Base-by-base conservation (phyloP, 2,797 vertebrate genomes). In the Sardinella longiceps region DNA sequence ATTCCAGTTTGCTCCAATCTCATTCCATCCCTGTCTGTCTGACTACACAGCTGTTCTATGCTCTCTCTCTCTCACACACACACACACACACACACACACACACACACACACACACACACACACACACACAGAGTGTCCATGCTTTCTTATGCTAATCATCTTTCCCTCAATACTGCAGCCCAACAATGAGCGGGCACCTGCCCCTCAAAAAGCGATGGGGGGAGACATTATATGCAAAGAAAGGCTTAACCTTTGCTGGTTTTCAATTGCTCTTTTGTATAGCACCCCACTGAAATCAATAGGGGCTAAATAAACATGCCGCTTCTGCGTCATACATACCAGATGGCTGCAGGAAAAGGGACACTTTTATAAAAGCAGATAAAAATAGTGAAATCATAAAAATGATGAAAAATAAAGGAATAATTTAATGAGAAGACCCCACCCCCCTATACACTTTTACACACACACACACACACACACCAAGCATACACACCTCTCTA, bases 101-200 rank as follows among this genome's bases (percentile, higher is more conserved):
- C 30, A 18, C 66, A 37, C 33, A 74, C 33, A 37, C 66, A 74
- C 66, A 74, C 66, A 37, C 66, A 74, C 33, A 77, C 5, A 39
- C 33, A 70, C 37, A 43, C 18, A 23, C 18, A 23, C 6, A 43
- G 37, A 77, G 18, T 14, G 28, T 23, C 15, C 18, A 77, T 39
- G 70, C 70, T 77, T 77, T 77, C 33, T 77, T 37, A 77, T 77
- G 70, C 70, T 77, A 77, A 77, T 77, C 15, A 33, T 77, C 37
- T 77, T 77, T 37, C 37, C 10, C 70, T 77, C 70, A 77, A 77
- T 39, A 77, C 37, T 4, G 70, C 70, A 39, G 37, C 70, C 70
- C 18, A 39, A 77, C 37, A 43, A 77, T 77, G 37, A 39, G 18
- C 33, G 15, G 70, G 70, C 70, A 77, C 70, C 70, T 39, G 70